Base-by-base conservation (phyloP, 2,113 vertebrate genomes). In the Hydropotes inermis region DNA sequence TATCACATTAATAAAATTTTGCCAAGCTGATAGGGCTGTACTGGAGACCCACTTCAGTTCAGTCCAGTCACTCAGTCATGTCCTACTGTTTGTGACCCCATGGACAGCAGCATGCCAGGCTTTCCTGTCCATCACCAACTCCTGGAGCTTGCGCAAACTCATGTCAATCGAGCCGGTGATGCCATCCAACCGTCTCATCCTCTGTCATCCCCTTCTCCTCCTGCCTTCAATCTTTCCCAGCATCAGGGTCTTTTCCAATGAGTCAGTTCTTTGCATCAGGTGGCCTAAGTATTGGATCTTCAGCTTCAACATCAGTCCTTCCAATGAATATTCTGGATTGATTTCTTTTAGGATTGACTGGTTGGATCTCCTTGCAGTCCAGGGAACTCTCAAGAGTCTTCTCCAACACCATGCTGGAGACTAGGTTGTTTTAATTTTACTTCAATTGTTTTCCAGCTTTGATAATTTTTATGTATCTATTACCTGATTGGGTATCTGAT, bases 11-110 rank as follows among this genome's bases (percentile, higher is more conserved):
- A 57, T 85, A 89, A 78, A 47, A 55, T 78, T 55, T 52, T 67
- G 12, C 57, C 50, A 91, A 36, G 47, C 39, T 60, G 8, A 57
- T 9, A 16, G 55, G 52, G 27, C 60, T 78, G 1, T 54, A 3
- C 17, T 14, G 47, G 19, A 47, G 11, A 76, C 3, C 21, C 1
- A 30, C 47, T 13, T 61, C 64, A 67, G 36, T 67, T 64, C 33
- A 39, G 36, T 39, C 25, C 17, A 67, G 64, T 67, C 64, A 21
- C 17, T 67, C 64, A 36, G 33, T 36, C 2, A 0, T 36, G 33
- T 36, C 33, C 1, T 0, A 67, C 61, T 67, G 4, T n/a, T 67
- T 19, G 61, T 0, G 4, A 19, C 8, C 17, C 64, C 33, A 21
- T 67, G 16, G n/a, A 70, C 4, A 0, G 9, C 16, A 67, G 33